Percentiles rank a stretch among this genome's conserved stretches.
phyloP scores from a whole-genome alignment of 2,888 invertebrate genomes.

The Nomada fucata region DNA sequence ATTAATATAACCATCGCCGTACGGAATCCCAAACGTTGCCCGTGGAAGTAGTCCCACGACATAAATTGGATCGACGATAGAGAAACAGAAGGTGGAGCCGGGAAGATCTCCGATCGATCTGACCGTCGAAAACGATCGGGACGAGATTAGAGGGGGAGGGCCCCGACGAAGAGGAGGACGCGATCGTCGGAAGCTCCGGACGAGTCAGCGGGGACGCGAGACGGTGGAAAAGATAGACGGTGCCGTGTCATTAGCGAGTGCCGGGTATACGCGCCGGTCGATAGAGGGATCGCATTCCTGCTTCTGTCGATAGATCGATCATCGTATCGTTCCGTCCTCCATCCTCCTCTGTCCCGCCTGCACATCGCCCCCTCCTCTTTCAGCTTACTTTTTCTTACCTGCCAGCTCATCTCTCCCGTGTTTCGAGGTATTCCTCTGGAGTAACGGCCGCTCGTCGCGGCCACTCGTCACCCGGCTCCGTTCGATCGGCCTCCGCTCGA shows the following conservation, averaged over 20 bases:
- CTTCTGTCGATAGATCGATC: conserved; percentile 71
- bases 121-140: conserved; percentile 8
- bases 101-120: neutral
- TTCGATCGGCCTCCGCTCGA: neutral
- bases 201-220: conserved; percentile 37
- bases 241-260: conserved; percentile 67
- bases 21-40: no score
- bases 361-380: neutral
- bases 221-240: conserved; percentile 56
- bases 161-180: neutral
- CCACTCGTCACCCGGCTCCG: conserved; percentile 10
- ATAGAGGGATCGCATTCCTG: conserved; percentile 61
- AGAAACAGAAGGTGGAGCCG: neutral
- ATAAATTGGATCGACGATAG: neutral
- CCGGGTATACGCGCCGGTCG: conserved; percentile 44
- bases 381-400: conserved; percentile 22
- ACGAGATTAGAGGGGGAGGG: neutral
- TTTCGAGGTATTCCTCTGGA: conserved; percentile 35
- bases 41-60: no score
- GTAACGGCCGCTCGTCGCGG: conserved; percentile 35
- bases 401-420: conserved; percentile 38
- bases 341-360: conserved; percentile 9
- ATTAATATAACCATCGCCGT: neutral
- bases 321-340: conserved; percentile 56
- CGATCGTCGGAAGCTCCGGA: conserved; percentile 33